Evolutionary conservation across 2,888 invertebrate species (phyloP), one percentile per base, ranked within the genome.

Genomic region (Drosophila siamana): DNA sequence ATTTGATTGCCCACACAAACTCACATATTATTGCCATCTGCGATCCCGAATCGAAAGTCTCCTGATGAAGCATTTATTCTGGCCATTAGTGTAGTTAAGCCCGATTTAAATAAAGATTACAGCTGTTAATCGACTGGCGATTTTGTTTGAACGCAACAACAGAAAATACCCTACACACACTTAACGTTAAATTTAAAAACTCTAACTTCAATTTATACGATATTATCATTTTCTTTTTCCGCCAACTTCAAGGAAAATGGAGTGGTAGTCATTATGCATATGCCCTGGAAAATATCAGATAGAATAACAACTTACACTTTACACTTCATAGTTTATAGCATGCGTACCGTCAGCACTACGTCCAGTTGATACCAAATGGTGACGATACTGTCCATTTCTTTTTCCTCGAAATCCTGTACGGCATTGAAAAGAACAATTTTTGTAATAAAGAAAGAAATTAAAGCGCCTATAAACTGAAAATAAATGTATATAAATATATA

Each of bases 1-100:
- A 86, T 85, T 86, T 79, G 80, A 85, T 83, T 78, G 63, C 68
- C 69, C 75, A 67, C 69, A 55, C 67, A 63, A 46, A 57, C 59
- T 51, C 59, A 79, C 28, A 56, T 51, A 55, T 51, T 40, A n/a
- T 11, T 15, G 22, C 36, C 63, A 73, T 80, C 80, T 65, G 24
- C 41, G 43, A 44, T 47, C 33, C 40, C 44, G 33, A 33, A 74
- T 81, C 67, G 65, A 64, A 69, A 47, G 43, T 56, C 64, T 59
- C 62, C 69, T 73, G 54, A n/a, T n/a, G n/a, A n/a, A 56, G 44
- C 60, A 19, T 47, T 41, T 36, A 11, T 51, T 52, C 48, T 40
- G 28, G 52, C 44, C 63, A 63, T 19, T 70, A 38, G 28, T 38
- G 24, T 4, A 28, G 24, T 28, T 43, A 51, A 61, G 50, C 6